Base-by-base conservation (phyloP, 2,888 invertebrate species). In the Drosophila testacea region DNA sequence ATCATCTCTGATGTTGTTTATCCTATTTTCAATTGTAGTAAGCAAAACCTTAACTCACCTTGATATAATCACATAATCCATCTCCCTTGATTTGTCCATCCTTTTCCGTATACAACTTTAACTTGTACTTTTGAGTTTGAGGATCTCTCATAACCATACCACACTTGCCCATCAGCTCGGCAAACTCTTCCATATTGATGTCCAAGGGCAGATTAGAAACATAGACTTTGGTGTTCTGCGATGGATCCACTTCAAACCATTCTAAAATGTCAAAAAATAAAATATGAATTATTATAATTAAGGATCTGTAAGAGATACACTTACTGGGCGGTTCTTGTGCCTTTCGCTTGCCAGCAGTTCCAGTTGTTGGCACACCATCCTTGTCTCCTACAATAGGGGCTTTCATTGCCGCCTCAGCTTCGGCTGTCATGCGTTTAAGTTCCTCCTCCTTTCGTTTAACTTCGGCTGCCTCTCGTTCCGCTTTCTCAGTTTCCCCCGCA, bases 61-160 rank as follows among this genome's bases (percentile, higher is more conserved):
- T 98, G 56, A 99, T 97, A 90, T 98, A 99, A 77, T 98, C 97
- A 92, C 99, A 99, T 47, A 98, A 93, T 10, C 97, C 99, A 93
- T 99, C 99, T 9, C 99, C 99, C 93, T 99, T 99, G 36, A 96
- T 94, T 74, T 97, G 95, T 0, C 96, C 95, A 86, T 95, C 94
- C 39, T 94, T 93, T 89, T 98, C 97, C 80, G 94, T 95, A 92
- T 99, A 99, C 38, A 99, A 93, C 93, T 99, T 99, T 1, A 98
- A 93, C 93, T 98, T 99, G 92, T 96, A 96, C 90, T 96, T 96
- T 79, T 95, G 96, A 10, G 95, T 95, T 48, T 94, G 94, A 0
- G 95, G 94, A 92, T 99, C 98, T 83, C 96, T 95, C 94, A 98
- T 97, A 34, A 99, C 95, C 73, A 99, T 94, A 4, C 99, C 99